Evolutionary conservation across 92 coral and sea anemone genomes (phyloP), one percentile per base, ranked within the genome.

Genomic region (Umimayanthus chanpuru): DNA sequence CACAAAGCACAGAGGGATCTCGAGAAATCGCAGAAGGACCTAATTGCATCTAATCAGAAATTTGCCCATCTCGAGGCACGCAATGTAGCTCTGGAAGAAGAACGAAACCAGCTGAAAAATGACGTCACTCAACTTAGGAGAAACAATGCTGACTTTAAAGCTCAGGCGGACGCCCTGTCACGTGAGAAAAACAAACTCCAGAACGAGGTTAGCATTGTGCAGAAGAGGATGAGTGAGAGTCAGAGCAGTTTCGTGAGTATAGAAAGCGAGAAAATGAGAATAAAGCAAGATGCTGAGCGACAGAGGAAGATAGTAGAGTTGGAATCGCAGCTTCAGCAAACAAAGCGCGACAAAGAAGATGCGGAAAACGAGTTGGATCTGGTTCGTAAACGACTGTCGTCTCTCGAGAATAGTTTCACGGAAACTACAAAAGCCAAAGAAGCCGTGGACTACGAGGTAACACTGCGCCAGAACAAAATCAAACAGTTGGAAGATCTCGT

Each of bases 171-270:
- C 49, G 85, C 95, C 65, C 77, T 95, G 77, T 93, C 94, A 64
- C 94, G 98, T 66, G 99, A 97, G 81, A 97, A 97, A 89, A 93
- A 87, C 81, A 95, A 92, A 80, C 85, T 95, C 23, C 96, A 92
- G 75, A 90, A 92, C 43, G 99, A 97, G 67, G 88, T 91, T 86
- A 91, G 77, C 78, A 79, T 74, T 39, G 74, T 89, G 9, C 98
- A 95, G 83, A 93, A 82, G 92, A 93, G 88, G 41, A 86, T 88
- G 86, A 86, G 81, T 32, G 96, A 95, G 56, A 88, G 89, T 30
- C 94, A 93, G 25, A 84, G 78, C 88, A 88, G 85, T 26, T 79
- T 76, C 16, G 74, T 82, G 4, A 84, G 77, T 66, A 73, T 89
- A 20, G 95, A 91, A 73, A 88, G 58, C 73, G 98, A 95, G 76